Conservation (phyloP, 2,797 vertebrate genomes). For the Acomys russatus region DNA sequence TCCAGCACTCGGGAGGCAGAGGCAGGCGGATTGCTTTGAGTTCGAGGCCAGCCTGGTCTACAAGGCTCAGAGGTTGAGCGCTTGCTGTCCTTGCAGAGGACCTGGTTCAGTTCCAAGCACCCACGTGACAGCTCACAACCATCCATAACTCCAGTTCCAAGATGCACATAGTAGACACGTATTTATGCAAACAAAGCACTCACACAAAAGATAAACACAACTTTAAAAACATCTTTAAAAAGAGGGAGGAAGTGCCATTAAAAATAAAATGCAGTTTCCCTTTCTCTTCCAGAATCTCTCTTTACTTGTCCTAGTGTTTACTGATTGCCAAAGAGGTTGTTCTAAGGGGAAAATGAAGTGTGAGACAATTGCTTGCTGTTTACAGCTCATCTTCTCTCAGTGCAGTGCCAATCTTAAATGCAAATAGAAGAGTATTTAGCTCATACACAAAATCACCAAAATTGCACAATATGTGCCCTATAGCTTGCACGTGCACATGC, state of each 20-base stretch:
- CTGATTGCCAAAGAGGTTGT: conserved; percentile 32
- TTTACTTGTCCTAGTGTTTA: background rate
- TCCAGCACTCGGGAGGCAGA: too few species aligned
- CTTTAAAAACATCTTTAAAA: background rate
- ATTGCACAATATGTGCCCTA: background rate
- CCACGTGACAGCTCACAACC: background rate
- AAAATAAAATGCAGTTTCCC: background rate
- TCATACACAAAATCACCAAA: conserved; percentile 1
- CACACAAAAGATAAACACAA: background rate
- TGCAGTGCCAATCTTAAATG: conserved; percentile 49
- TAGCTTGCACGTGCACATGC: background rate
- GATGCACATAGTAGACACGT: background rate
- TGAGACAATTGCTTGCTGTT: conserved; percentile 21
- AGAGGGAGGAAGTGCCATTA: background rate
- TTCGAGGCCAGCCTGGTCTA: too few species aligned
- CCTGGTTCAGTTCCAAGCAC: background rate
- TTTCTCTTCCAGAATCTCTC: conserved; percentile 4
- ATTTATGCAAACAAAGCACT: background rate
- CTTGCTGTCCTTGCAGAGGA: background rate
- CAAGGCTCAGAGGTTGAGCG: background rate
- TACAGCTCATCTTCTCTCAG: conserved; percentile 39
- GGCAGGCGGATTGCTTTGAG: too few species aligned
- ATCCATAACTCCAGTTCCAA: background rate
- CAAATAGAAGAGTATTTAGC: conserved; percentile 28
- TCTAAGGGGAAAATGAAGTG: conserved; percentile 32